phyloP scores from a whole-genome alignment of 2,797 vertebrate species.

The Austrolebias charrua region DNA sequence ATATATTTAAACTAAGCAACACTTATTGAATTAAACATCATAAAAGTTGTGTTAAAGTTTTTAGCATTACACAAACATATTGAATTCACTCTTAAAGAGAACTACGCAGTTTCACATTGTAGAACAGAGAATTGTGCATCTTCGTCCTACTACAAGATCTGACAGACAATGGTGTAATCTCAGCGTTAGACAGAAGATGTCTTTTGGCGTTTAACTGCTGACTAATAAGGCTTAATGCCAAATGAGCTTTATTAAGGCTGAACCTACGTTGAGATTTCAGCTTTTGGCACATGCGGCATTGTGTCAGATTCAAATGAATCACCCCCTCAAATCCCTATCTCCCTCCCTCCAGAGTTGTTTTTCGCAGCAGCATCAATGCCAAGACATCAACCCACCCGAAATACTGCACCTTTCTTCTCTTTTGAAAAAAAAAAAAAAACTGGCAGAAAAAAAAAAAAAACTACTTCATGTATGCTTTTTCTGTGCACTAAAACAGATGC shows the following conservation, averaged over 20 bases:
- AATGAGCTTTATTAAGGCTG: constrained; percentile 69
- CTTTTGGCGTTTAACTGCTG: constrained; percentile 68
- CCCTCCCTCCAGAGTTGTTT: constrained; percentile 65
- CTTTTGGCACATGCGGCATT: constrained; percentile 64
- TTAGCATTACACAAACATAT: background rate
- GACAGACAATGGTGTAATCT: constrained; percentile 34
- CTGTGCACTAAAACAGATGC: constrained; percentile 40
- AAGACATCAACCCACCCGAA: constrained; percentile 66
- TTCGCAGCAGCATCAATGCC: constrained; percentile 59
- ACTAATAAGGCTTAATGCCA: constrained; percentile 67
- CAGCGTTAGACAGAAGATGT: constrained; percentile 49
- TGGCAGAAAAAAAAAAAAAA: constrained; percentile 50
- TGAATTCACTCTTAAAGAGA: background rate
- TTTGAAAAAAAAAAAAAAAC: constrained; percentile 71
- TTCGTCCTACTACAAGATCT: constrained; percentile 20
- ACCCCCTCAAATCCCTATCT: constrained; percentile 67
- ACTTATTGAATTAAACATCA: background rate
- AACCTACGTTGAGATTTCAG: constrained; percentile 65
- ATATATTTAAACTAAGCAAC: too few species aligned
- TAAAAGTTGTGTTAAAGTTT: background rate
- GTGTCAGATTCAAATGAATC: constrained; percentile 76
- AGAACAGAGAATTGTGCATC: background rate
- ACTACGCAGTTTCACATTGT: background rate
- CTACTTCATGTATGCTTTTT: constrained; percentile 56
- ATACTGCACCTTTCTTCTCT: constrained; percentile 62